Base-by-base conservation (phyloP, 2,113 vertebrate species). In the Pavo muticus region DNA sequence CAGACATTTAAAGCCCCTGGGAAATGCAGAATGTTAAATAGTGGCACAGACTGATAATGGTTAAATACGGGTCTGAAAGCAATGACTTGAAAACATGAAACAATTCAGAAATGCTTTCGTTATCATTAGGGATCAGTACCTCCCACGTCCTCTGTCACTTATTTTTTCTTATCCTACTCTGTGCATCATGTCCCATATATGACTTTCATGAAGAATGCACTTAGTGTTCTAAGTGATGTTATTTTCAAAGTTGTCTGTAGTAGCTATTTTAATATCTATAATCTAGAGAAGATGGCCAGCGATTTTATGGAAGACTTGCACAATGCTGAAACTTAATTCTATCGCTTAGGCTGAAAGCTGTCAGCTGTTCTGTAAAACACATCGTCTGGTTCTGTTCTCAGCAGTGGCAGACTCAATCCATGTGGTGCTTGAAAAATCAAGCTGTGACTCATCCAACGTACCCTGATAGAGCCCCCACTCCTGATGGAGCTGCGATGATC, bases 361-460 rank as follows among this genome's bases (percentile, higher is more conserved):
- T 68, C 29, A 60, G 35, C 32, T 74, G 5, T 50, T 92, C 69
- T 47, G 35, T 75, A 61, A 37, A 88, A 74, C 15, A 54, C 17
- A 14, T 4, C 35, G 32, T 39, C 32, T 44, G 42, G 2, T 47
- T 87, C 50, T 60, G 32, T 29, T 86, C 57, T 71, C 47, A 84
- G 45, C 35, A 91, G 42, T 10, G 29, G 37, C 56, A 75, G 32
- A 29, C 11, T 65, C 42, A 42, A 68, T 72, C 25, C 39, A 45
- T n/a, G 52, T 85, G 57, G 19, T 69, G 69, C 37, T 61, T 91
- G 57, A 78, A 92, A 93, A 90, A 92, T 20, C 21, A 75, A 60
- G 7, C 18, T 68, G 23, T 65, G 52, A 90, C 52, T 56, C 56
- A 35, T 2, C 54, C 29, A 81, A 21, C 20, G 84, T 76, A 7